Evolutionary conservation across 1,140 invertebrate genomes (phyloP), one percentile per base, ranked within the genome.

Genomic region (Drosophila quadrilineata): DNA sequence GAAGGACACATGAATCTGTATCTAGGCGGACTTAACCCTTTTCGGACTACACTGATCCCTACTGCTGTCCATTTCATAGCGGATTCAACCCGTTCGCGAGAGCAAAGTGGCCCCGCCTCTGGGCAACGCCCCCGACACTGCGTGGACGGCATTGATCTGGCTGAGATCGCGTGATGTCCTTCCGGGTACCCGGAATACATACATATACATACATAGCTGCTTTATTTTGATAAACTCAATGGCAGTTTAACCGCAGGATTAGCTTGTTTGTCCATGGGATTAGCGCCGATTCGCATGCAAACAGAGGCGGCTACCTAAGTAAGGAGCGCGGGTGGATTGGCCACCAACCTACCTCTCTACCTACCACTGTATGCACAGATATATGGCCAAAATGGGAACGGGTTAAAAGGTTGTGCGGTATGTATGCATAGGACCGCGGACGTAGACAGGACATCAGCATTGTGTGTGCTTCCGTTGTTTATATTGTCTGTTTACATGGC

Each of bases 221-320:
- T 65, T 53, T 85, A 85, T 85, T 86, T 85, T 85, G 75, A 85
- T 85, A 48, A 38, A 85, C 82, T 86, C 82, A 87, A 86, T 86
- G 82, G 82, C 75, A 87, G 82, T 87, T 86, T 86, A 86, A 86
- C 82, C 82, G 75, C 82, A 86, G 82, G 84, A 86, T 86, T 87
- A 86, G 82, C 82, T 67, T 86, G 82, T 86, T 86, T 87, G 80
- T 74, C 46, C 67, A 79, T 60, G 71, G 75, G 80, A 86, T 86
- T 80, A 85, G 62, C 68, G 71, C 80, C 52, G 46, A 29, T 46
- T n/a, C n/a, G 57, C 71, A 63, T 73, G 75, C 80, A 86, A 86
- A 86, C 80, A 85, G 49, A 43, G 41, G 59, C 28, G 22, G 31
- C 67, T 70, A 62, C 53, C 74, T 38, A 36, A 36, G 38, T 29